Percentiles rank a stretch among this genome's conserved stretches.
Conservation (phyloP, 2,888 invertebrate species). For the Hedychridium roseum region DNA sequence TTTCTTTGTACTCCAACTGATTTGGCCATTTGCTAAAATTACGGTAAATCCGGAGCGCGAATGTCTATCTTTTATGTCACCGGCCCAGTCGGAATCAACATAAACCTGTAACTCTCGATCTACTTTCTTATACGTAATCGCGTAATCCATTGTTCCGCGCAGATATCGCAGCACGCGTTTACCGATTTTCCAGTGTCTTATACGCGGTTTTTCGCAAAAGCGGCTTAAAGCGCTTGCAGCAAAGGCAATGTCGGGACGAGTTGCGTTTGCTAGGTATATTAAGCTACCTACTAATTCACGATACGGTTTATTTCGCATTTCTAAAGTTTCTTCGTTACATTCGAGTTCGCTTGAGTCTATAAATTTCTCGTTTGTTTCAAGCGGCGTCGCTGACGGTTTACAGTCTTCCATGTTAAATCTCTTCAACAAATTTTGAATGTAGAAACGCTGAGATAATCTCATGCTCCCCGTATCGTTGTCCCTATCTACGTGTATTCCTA, state of each 20-base stretch:
- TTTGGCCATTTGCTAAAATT: conserved; percentile 3
- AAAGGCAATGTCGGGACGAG: conserved; percentile 28
- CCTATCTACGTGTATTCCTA: conserved; percentile 23
- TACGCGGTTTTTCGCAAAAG: conserved; percentile 18
- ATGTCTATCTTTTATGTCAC: conserved; percentile 20
- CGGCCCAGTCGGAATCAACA: conserved; percentile 27
- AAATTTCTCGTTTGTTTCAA: conserved; percentile 28
- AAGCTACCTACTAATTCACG: conserved; percentile 29
- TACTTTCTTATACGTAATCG: conserved; percentile 22
- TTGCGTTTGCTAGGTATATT: conserved; percentile 30
- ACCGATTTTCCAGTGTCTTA: conserved; percentile 22
- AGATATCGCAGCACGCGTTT: conserved; percentile 28
- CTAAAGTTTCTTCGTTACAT: conserved; percentile 11
- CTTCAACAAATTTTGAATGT: conserved; percentile 19
- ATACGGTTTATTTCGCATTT: conserved; percentile 25
- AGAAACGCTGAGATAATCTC: conserved; percentile 23
- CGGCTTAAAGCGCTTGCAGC: conserved; percentile 25
- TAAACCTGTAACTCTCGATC: conserved; percentile 15
- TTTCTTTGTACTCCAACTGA: conserved; percentile 6
- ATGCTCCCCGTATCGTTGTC: conserved; percentile 23
- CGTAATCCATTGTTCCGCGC: conserved; percentile 20
- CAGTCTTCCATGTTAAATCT: conserved; percentile 26
- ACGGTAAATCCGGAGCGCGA: conserved; percentile 24
- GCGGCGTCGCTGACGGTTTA: conserved; percentile 23
- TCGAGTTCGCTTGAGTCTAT: conserved; percentile 14